Conservation (phyloP, 2,113 vertebrate genomes). For the Zosterops borbonicus region DNA sequence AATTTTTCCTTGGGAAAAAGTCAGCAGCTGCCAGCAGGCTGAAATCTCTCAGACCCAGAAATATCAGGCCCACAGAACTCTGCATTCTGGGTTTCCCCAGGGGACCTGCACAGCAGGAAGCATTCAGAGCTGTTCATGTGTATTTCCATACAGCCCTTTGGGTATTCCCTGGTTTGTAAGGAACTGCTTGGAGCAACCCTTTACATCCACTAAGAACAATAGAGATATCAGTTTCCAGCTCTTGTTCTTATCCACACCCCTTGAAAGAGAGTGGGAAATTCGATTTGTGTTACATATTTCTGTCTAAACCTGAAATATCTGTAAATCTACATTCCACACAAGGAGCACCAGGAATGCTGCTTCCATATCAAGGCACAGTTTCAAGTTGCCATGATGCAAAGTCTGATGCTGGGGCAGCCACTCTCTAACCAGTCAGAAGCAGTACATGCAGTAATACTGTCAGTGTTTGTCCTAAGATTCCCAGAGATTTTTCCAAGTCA, state of each 20-base stretch:
- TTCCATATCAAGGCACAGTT: background rate
- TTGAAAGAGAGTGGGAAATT: background rate
- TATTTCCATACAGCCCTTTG: background rate
- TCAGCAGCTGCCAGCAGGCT: no score
- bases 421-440: background rate
- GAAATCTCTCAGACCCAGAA: no score
- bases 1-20: no score
- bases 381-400: background rate
- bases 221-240: background rate
- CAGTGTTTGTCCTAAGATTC: background rate
- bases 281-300: background rate
- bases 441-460: background rate
- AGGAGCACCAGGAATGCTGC: background rate
- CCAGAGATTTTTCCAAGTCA: background rate
- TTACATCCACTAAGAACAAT: background rate
- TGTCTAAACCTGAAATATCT: background rate
- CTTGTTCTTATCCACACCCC: background rate
- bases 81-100: background rate
- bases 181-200: background rate
- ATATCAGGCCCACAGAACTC: background rate
- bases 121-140: accelerated
- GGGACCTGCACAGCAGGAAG: background rate
- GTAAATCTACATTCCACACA: background rate
- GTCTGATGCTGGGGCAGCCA: background rate
- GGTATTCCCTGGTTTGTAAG: background rate